phyloP scores from a whole-genome alignment of 2,888 invertebrate genomes.

The Phengaris alcon region DNA sequence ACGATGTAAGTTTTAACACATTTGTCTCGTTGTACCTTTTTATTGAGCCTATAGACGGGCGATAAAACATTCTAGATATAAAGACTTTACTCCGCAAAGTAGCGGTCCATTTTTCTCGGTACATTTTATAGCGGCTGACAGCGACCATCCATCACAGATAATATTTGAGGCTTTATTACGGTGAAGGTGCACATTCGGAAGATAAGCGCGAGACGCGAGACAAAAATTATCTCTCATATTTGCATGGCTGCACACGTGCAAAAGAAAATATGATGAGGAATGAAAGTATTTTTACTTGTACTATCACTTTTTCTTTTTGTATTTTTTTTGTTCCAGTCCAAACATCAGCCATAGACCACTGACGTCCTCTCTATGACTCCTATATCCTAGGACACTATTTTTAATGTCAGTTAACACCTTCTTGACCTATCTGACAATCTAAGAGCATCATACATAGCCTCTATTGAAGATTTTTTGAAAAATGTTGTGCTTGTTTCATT shows the following conservation, averaged over 20 bases:
- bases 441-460: too few relatives aligned
- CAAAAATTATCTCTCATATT: slow-evolving; percentile 11
- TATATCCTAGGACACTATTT: too few relatives aligned
- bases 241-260: slow-evolving; percentile 13
- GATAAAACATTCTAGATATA: slow-evolving; percentile 56
- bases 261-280: neutral
- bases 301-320: neutral
- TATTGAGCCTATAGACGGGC: slow-evolving; percentile 41
- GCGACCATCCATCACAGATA: slow-evolving; percentile 53
- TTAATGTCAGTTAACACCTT: too few relatives aligned
- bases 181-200: neutral
- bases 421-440: too few relatives aligned
- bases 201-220: neutral
- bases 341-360: too few relatives aligned
- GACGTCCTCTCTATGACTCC: too few relatives aligned
- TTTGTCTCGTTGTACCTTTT: neutral
- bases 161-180: slow-evolving; percentile 37
- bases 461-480: too few relatives aligned
- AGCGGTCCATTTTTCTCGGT: slow-evolving; percentile 57
- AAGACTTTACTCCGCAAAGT: slow-evolving; percentile 49
- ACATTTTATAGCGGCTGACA: slow-evolving; percentile 52
- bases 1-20: neutral
- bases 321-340: neutral
- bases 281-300: neutral
- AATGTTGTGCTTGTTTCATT: too few relatives aligned